Base-by-base conservation (phyloP, 2,888 invertebrate species). In the Spodoptera exigua region DNA sequence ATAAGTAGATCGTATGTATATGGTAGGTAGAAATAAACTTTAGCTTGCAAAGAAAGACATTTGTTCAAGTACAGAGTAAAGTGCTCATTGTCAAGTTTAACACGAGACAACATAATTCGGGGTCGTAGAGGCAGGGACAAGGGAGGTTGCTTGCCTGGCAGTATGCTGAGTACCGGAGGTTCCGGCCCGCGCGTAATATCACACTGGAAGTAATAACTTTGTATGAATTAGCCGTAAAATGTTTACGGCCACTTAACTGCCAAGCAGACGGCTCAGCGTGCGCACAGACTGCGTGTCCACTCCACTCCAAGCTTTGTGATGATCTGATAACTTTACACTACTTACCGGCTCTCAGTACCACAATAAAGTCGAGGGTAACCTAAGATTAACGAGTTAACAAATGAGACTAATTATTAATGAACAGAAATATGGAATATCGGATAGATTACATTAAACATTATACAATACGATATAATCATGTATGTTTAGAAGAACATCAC, bases 161-260 rank as follows among this genome's bases (percentile, higher is more conserved):
- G 36, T 79, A 68, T 76, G 60, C 60, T 63, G 66, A 73, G 41
- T 34, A 64, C 66, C 62, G 61, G 67, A 61, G 48, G 53, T 61
- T 64, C 63, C 63, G 48, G 52, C 53, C 39, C 46, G 7, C 62
- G 66, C 67, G 52, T 62, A 61, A 62, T 67, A 60, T 67, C 70
- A 69, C 67, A 66, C 73, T 78, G 74, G 61, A 73, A 75, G 78
- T 78, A 62, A 82, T 82, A 81, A 84, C 80, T 82, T 75, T 64
- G 74, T 80, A 79, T 79, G 79, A 83, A 82, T 84, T 78, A 78
- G 81, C 76, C 73, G 73, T 82, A 73, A 78, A 81, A 79, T 80
- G 32, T 82, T 83, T 74, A 81, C 71, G 62, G 70, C 69, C 78
- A 58, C 79, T 82, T 73, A 68, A 78, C 57, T 79, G 76, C 70